Conservation (phyloP, 2,113 vertebrate genomes). For the Orthonyx spaldingii region DNA sequence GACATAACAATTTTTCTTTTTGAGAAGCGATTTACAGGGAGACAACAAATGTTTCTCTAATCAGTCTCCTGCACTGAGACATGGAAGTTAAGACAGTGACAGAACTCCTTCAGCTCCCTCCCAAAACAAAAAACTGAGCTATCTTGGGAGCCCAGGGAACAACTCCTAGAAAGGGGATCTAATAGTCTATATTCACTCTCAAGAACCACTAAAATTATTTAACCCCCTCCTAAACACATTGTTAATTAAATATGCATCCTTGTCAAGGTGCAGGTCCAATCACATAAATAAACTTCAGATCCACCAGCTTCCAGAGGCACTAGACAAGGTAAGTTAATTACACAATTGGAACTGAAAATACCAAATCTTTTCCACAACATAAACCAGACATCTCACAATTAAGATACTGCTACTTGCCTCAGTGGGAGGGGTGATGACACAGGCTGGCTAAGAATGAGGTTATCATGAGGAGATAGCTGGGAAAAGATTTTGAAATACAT, state of each 20-base stretch:
- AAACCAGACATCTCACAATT: neutral
- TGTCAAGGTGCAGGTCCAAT: neutral
- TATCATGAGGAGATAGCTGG: conserved; percentile 95
- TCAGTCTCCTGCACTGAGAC: neutral
- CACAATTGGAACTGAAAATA: neutral
- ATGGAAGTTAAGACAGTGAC: neutral
- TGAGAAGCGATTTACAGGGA: neutral
- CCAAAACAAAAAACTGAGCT: neutral
- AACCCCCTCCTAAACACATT: fast-evolving
- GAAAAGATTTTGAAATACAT: neutral
- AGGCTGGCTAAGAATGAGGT: conserved; percentile 94
- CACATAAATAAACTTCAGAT: neutral
- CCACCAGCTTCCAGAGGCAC: neutral
- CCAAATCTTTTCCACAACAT: neutral
- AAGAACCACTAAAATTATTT: neutral
- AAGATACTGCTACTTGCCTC: conserved; percentile 76
- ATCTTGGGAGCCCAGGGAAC: neutral
- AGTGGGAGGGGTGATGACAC: conserved; percentile 94
- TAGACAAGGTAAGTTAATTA: neutral
- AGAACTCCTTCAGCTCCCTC: neutral
- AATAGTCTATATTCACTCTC: neutral
- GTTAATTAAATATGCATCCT: neutral
- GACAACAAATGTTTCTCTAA: neutral
- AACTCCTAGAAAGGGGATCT: neutral
- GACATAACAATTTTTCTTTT: neutral